Evolutionary conservation across 2,113 vertebrate genomes (phyloP), one percentile per base, ranked within the genome.

Genomic region (Pterophyllum scalare): DNA sequence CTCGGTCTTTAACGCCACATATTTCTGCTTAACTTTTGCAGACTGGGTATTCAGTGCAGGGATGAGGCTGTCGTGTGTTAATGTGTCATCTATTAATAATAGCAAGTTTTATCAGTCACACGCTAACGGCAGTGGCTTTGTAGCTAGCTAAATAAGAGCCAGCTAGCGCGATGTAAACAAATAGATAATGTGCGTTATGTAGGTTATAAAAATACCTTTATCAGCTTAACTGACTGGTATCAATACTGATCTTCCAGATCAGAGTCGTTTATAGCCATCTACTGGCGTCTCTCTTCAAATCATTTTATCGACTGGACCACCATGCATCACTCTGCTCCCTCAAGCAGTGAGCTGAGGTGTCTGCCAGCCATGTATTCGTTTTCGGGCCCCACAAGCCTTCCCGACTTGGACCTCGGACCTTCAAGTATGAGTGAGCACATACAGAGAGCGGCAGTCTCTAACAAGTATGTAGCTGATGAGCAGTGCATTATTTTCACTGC

Each of bases 321-420:
- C 38, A 92, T 95, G 93, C 94, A 95, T 59, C 94, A 89, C 15
- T 79, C 92, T 35, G 87, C 83, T 33, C 77, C 92, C 20, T 67
- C 90, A 28, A 87, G 84, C 85, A 88, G 87, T 15, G 88, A 91
- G 35, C 26, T 94, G 83, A 91, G 92, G 7, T 94, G 91, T 38
- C 81, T 94, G 74, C 90, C 95, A 26, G 88, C 89, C 80, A 88
- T 95, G 93, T 95, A 90, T 72, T 82, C 94, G 7, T 92, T 95
- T 40, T 87, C 93, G 43, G 88, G 91, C 57, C 90, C 92, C 65
- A 86, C 85, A 9, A 92, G 79, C 81, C 79, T 92, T 5, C 87
- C 95, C 7, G 92, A 94, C 24, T 83, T 94, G 75, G 87, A 94
- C 28, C 88, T 92, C 2, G 92, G 93, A 59, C 46, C 84, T 54